A percentile compares a stretch with the other conserved stretches of the same genome.
These are phyloP conservation scores for Oreochromis spilurus DNA, from an alignment of 2,113 vertebrate species.

Conservation along the genomic window DNA sequence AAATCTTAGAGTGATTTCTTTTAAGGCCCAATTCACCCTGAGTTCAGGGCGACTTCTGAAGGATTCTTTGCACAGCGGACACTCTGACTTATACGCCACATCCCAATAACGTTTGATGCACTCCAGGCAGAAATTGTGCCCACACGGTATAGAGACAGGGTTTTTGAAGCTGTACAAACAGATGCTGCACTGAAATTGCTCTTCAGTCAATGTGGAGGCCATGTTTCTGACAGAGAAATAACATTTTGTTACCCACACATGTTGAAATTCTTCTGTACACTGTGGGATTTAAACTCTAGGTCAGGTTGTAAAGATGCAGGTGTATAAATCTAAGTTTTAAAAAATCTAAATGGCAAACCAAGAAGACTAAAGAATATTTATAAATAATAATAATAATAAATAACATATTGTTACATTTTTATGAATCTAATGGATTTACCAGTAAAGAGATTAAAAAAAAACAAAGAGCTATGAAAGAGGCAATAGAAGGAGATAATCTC, in stretches of 20 bases:
- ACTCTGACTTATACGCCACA: not conserved
- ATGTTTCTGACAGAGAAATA: slow-evolving; percentile 3
- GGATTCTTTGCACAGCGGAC: slow-evolving; percentile 50
- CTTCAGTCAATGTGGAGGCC: slow-evolving; percentile 9
- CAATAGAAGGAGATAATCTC: not conserved
- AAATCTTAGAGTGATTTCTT: slow-evolving; percentile 31
- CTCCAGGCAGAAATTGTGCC: slow-evolving; percentile 59
- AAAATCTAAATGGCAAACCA: not conserved
- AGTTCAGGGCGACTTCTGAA: slow-evolving; percentile 30
- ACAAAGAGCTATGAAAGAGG: not conserved
- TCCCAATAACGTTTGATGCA: slow-evolving; percentile 57
- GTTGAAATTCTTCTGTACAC: not conserved
- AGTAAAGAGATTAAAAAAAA: not conserved
- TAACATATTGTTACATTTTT: not conserved
- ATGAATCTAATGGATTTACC: not conserved
- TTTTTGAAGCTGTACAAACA: slow-evolving; percentile 52
- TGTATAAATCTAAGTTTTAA: rapidly evolving
- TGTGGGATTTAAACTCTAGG: not conserved
- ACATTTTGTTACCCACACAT: not conserved
- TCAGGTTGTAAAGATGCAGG: rapidly evolving
- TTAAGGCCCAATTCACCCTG: slow-evolving; percentile 28
- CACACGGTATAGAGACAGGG: slow-evolving; percentile 59
- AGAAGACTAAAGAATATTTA: not conserved
- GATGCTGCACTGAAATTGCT: slow-evolving; percentile 59
- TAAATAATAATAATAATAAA: not conserved